Evolutionary conservation across 2,797 vertebrate genomes (phyloP).

Genomic region (Telmatherina bonti): DNA sequence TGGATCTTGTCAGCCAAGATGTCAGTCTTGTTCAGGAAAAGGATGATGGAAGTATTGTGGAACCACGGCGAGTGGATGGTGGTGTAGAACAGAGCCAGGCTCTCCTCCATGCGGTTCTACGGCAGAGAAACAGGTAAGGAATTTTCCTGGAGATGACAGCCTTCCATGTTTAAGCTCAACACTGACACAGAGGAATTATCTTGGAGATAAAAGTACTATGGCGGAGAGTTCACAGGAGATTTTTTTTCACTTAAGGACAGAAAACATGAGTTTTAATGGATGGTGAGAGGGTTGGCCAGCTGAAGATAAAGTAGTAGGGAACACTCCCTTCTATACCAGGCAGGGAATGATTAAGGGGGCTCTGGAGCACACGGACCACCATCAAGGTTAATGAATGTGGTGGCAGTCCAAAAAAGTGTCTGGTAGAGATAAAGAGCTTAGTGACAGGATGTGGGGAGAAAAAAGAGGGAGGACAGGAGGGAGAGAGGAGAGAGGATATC

Average conservation of each 20-base stretch:
- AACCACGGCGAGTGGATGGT: slow-evolving; percentile 87
- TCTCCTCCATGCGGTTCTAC: slow-evolving; percentile 87
- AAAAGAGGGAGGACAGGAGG: not conserved
- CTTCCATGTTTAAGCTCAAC: not conserved
- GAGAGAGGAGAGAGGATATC: slow-evolving; percentile 9
- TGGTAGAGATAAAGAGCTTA: slow-evolving; percentile 66
- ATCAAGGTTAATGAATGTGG: slow-evolving; percentile 66
- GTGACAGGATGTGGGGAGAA: slow-evolving; percentile 25
- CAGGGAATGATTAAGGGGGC: slow-evolving; percentile 19
- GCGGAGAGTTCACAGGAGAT: not conserved
- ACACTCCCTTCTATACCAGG: slow-evolving; percentile 7
- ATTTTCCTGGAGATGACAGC: slow-evolving; percentile 1
- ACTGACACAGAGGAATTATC: not conserved
- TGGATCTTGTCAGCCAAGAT: slow-evolving; percentile 86
- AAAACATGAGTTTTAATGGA: not conserved
- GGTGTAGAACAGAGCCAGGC: slow-evolving; percentile 85
- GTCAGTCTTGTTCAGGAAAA: slow-evolving; percentile 89
- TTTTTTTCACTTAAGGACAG: slow-evolving; percentile 1
- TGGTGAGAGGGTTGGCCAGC: slow-evolving; percentile 1
- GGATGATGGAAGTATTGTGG: slow-evolving; percentile 83
- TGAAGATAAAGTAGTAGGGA: slow-evolving; percentile 22
- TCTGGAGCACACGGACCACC: slow-evolving; percentile 33
- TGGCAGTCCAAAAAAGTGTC: slow-evolving; percentile 59
- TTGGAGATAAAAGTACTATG: slow-evolving; percentile 5
- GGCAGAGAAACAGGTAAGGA: slow-evolving; percentile 5